Base-by-base conservation (phyloP, 2,888 invertebrate species). In the Andrena bicolor region DNA sequence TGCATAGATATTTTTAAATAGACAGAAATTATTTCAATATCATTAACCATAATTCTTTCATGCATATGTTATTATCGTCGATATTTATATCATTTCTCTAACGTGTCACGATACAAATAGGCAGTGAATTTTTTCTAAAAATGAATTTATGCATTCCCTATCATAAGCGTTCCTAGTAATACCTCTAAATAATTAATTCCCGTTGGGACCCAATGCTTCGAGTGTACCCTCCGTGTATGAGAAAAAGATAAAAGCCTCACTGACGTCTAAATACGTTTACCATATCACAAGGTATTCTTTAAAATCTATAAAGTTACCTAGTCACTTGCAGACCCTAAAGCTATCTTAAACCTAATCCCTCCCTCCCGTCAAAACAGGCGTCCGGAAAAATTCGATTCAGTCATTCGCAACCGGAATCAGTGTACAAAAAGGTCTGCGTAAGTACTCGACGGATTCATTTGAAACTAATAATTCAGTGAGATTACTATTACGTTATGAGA, bases 401-500 rank as follows among this genome's bases (percentile, higher is more conserved):
- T 51, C 16, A 8, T 23, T 13, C 23, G 20, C 51, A 76, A 53
- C 56, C 48, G n/a, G 65, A 63, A 35, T 58, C 30, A 60, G 60
- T 16, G 53, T 41, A 65, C 65, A 26, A 41, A 60, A 48, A 65
- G 28, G 5, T 66, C 56, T 61, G 53, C 71, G 23, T 80, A 78
- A 72, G 65, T 71, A 49, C 23, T 48, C 58, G 13, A 53, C 16
- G n/a, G 16, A 53, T 64, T 64, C 13, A 35, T n/a, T 51, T 61
- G 13, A 35, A 35, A 61, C 32, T 68, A 64, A 20, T 35, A 53
- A 23, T 10, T 65, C 32, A 7, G 23, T 2, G 13, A 60, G 16
- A 77, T 79, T 35, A 41, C 30, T n/a, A 68, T 84, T 87, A 90
- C 72, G 89, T 88, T 78, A 90, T 90, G 79, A 90, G 89, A 88